Conservation (phyloP, 2,797 vertebrate species). For the Silurus aristotelis region DNA sequence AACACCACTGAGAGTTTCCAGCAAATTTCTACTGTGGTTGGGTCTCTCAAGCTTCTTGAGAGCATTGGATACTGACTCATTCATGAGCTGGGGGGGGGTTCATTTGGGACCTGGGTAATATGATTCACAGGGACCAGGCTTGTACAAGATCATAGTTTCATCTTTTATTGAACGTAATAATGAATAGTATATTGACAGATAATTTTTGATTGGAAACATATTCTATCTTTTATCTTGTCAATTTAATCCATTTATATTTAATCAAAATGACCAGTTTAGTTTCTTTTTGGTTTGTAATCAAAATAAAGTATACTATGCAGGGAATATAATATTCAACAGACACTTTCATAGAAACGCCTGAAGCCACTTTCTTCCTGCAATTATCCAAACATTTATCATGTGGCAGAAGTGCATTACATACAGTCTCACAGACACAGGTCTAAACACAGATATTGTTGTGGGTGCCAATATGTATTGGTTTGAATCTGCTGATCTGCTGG, state of each 20-base stretch:
- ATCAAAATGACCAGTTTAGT: background rate
- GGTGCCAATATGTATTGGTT: background rate
- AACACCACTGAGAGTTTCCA: conserved; percentile 50
- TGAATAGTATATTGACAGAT: background rate
- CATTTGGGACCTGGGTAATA: conserved; percentile 12
- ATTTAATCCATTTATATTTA: background rate
- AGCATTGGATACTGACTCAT: conserved; percentile 10
- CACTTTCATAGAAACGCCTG: background rate
- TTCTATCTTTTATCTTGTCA: background rate
- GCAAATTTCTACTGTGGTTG: conserved; percentile 49
- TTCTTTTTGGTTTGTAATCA: background rate
- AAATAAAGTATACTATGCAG: background rate
- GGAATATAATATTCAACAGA: background rate
- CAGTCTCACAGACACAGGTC: background rate
- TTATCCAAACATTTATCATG: background rate
- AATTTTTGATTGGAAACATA: background rate
- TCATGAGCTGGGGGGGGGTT: conserved; percentile 29
- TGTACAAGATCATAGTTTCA: background rate
- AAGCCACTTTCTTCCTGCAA: background rate
- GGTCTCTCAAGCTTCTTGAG: conserved; percentile 2
- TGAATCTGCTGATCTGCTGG: background rate
- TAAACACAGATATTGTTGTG: background rate
- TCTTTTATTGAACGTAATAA: background rate
- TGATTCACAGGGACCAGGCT: background rate
- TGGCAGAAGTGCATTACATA: background rate